Evolutionary conservation across 2,113 vertebrate genomes (phyloP), one percentile per base, ranked within the genome.

Genomic region (Nyctereutes procyonoides): DNA sequence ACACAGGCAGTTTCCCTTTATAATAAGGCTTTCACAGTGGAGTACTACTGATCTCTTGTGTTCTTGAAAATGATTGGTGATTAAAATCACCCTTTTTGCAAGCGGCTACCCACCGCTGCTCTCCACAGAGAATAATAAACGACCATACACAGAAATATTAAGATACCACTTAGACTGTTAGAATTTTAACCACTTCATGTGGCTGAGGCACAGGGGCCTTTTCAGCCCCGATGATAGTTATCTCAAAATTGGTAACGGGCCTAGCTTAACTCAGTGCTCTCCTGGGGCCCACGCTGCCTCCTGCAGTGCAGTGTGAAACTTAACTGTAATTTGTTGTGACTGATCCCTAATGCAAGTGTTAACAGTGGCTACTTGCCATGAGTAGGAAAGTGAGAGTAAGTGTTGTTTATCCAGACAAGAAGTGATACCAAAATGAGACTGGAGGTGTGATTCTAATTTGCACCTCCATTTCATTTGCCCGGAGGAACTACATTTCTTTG

Each of bases 371-470:
- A 95, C 96, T 96, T 98, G 97, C 98, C 95, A 92, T 53, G 55
- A 95, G 86, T 73, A 97, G 82, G 95, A 96, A 98, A 98, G 94
- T 0, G 0, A 98, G 96, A 97, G 93, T 92, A 97, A 97, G 84
- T 98, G 98, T 97, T 98, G 95, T 97, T 98, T 98, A 97, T 97
- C 90, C 91, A 98, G 96, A 96, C 76, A 97, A 98, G 98, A 98
- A 98, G 96, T 98, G 98, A 98, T 98, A 95, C 60, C 95, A 95
- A 97, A 98, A 93, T 1, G 51, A 98, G 97, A 97, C 89, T 38
- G 96, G 95, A 99, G 93, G 97, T 98, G 98, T 97, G 97, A 98
- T 98, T 98, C 97, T 98, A 98, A 94, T 98, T 99, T 98, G 96
- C 98, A 98, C 98, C 98, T 99, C 97, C 56, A 2, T 97, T 97